Conservation (phyloP, 2,797 vertebrate genomes). For the Pangasius sanitwongsei region DNA sequence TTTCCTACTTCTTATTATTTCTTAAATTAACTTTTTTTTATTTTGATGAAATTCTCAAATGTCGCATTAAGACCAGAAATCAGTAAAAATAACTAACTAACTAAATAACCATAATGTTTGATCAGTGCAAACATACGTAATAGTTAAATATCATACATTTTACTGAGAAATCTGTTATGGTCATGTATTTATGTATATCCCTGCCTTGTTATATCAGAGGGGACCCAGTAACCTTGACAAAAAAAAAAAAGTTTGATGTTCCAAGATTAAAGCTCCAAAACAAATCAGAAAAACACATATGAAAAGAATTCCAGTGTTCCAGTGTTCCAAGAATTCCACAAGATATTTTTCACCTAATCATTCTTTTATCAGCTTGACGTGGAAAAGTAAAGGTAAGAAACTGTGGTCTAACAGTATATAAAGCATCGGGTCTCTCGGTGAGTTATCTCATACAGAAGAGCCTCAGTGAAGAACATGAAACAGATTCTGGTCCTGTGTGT, state of each 20-base stretch:
- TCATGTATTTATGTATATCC: neutral
- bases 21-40: neutral
- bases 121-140: neutral
- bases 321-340: neutral
- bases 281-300: neutral
- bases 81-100: neutral
- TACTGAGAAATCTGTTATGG: neutral
- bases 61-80: neutral
- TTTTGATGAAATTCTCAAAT: neutral
- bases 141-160: neutral
- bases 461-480: slow-evolving; percentile 32
- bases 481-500: slow-evolving; percentile 39
- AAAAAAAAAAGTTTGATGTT: neutral
- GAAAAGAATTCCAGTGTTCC: neutral
- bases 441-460: neutral
- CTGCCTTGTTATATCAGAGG: neutral
- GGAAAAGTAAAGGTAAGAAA: slow-evolving; percentile 19
- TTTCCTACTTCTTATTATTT: neutral
- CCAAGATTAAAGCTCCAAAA: neutral
- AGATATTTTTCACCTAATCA: slow-evolving; percentile 16
- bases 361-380: neutral
- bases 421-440: neutral
- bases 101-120: neutral
- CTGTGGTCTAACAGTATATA: slow-evolving; percentile 13
- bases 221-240: neutral